These are phyloP conservation scores for Scaptomyza graminum DNA, from an alignment of 1,140 invertebrate genomes.

Conservation along the genomic window DNA sequence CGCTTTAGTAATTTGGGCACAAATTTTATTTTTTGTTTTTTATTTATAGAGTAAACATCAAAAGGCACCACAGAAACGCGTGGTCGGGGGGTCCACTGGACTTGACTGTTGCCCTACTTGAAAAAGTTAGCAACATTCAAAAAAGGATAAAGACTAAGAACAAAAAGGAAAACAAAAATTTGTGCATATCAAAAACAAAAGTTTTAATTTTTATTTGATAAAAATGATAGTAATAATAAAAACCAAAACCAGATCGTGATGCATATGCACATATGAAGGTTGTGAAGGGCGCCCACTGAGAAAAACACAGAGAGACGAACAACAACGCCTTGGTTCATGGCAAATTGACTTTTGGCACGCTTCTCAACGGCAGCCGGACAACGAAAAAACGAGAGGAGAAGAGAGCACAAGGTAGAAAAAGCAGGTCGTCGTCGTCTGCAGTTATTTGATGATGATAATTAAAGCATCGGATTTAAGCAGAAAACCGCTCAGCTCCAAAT, in stretches of 20 bases:
- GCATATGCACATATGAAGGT: slow-evolving; percentile 8
- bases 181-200: no score
- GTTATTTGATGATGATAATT: slow-evolving; percentile 39
- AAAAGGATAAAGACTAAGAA: no score
- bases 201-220: no score
- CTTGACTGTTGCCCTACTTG: no score
- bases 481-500: slow-evolving; percentile 13
- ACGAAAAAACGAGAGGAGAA: slow-evolving; percentile 6
- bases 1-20: no score
- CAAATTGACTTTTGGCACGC: slow-evolving; percentile 69
- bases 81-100: no score
- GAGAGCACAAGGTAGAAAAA: slow-evolving; percentile 53
- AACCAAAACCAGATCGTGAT: background rate
- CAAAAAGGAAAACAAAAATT: no score
- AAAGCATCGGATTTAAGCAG: slow-evolving; percentile 30
- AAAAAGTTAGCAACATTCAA: no score
- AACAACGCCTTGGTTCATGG: slow-evolving; percentile 15
- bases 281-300: slow-evolving; percentile 22
- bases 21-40: no score
- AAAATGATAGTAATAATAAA: no score
- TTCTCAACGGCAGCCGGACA: slow-evolving; percentile 56
- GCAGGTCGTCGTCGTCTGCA: slow-evolving; percentile 51
- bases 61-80: no score
- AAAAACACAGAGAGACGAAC: background rate
- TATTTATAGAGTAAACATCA: no score